Evolutionary conservation across 2,797 vertebrate species (phyloP), one percentile per base, ranked within the genome.

Genomic region (Gallinago nigripennis): DNA sequence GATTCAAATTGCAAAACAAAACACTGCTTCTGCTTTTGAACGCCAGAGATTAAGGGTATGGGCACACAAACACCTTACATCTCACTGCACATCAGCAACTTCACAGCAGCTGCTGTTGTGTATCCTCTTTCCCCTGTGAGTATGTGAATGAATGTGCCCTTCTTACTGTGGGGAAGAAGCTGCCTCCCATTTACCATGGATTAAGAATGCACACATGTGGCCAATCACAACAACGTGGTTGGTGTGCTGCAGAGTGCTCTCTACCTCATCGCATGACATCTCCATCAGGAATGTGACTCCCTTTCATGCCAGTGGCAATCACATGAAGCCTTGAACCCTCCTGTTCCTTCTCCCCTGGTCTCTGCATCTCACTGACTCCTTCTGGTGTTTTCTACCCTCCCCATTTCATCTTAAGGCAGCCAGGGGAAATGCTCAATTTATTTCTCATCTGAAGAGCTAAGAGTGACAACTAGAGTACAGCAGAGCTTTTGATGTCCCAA

Each of bases 141-240:
- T 1, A 0, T 48, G 41, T 0, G 2, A 20, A 83, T 12, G 1
- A 60, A 3, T 1, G 1, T 69, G 41, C 6, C 48, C 30, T 30
- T 66, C 23, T 46, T 51, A 53, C 65, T 1, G 1, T 6, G 24
- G 39, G 48, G 70, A 91, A 68, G 72, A 71, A 81, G 20, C 43
- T 68, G 19, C 30, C 30, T 77, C 58, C 66, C 23, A 11, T 63
- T 71, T 63, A 30, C 30, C 4, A 6, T 1, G 31, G 27, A 20
- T 69, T 70, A 69, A 35, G 63, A 79, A 27, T 11, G 12, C 16
- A 41, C 18, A 16, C 5, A 4, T 51, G 31, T 16, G 33, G 12
- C 8, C 25, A 61, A 45, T 43, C 53, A 4, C 9, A 71, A 35
- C 53, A 51, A 46, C 0, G 3, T 12, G 12, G 60, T 43, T 57